phyloP scores from a whole-genome alignment of 1,140 invertebrate species.

The Oncopodura yosiiana region DNA sequence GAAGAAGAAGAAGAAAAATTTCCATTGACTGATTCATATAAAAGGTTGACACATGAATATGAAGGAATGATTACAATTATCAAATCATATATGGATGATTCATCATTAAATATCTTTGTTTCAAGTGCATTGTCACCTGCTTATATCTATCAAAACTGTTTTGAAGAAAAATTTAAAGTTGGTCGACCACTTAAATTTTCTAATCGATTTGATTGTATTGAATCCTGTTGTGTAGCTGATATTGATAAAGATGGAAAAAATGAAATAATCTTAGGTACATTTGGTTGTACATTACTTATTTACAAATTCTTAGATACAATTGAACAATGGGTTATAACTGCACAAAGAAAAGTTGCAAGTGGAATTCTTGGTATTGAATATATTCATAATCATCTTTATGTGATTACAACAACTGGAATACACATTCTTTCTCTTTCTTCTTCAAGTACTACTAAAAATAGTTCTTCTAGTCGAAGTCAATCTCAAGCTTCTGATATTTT shows the following conservation, averaged over 20 bases:
- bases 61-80: conserved; percentile 30
- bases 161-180: conserved; percentile 23
- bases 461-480: conserved; percentile 2
- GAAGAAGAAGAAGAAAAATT: background rate
- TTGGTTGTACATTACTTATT: conserved; percentile 52
- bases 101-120: conserved; percentile 25
- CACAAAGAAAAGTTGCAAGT: conserved; percentile 27
- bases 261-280: conserved; percentile 63
- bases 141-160: conserved; percentile 28
- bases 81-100: conserved; percentile 24
- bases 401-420: conserved; percentile 27
- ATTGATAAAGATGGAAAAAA: conserved; percentile 61
- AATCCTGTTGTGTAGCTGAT: conserved; percentile 54
- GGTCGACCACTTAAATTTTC: conserved; percentile 30
- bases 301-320: conserved; percentile 43
- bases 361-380: conserved; percentile 28
- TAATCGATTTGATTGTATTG: conserved; percentile 43
- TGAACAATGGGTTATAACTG: conserved; percentile 29
- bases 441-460: conserved; percentile 5
- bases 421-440: conserved; percentile 25
- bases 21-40: conserved; percentile 2
- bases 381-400: conserved; percentile 24
- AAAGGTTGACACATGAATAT: conserved; percentile 20
- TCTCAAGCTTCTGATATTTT: no score
- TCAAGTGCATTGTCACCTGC: conserved; percentile 25